These are phyloP conservation scores for Micromussa lordhowensis DNA, from an alignment of 92 coral and sea anemone species.

Conservation along the genomic window DNA sequence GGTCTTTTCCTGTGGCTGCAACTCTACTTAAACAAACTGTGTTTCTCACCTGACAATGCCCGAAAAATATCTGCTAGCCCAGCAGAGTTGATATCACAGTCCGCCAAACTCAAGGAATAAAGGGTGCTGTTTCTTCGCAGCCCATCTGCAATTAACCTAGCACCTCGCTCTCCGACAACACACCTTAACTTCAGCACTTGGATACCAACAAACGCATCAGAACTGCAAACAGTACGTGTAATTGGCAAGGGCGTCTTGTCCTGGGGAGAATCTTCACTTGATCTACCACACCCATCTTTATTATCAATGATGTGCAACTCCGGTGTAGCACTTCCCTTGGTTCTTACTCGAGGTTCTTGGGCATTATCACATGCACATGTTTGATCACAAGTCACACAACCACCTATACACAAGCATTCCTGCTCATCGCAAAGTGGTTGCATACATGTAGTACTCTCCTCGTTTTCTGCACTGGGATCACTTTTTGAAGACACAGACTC, in stretches of 20 bases:
- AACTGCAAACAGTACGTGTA: not conserved
- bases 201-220: constrained; percentile 13
- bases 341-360: not conserved
- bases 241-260: not conserved
- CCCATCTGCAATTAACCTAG: constrained; percentile 33
- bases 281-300: not conserved
- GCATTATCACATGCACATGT: not conserved
- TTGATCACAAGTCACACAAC: not conserved
- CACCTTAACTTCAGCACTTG: constrained; percentile 30
- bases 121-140: constrained; percentile 32
- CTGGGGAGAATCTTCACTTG: not conserved
- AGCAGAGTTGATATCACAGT: constrained; percentile 26
- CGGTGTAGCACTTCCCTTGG: not conserved
- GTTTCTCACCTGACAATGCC: constrained; percentile 26
- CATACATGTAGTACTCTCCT: not conserved
- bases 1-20: too few species aligned
- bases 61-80: constrained; percentile 33
- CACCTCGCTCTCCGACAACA: constrained; percentile 14
- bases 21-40: not conserved
- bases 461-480: not conserved
- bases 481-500: not conserved
- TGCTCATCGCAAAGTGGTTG: not conserved
- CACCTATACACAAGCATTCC: not conserved
- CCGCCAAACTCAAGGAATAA: constrained; percentile 8
- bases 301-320: not conserved